These are phyloP conservation scores for Campoletis sonorensis DNA, from an alignment of 1,140 invertebrate species.

Conservation along the genomic window DNA sequence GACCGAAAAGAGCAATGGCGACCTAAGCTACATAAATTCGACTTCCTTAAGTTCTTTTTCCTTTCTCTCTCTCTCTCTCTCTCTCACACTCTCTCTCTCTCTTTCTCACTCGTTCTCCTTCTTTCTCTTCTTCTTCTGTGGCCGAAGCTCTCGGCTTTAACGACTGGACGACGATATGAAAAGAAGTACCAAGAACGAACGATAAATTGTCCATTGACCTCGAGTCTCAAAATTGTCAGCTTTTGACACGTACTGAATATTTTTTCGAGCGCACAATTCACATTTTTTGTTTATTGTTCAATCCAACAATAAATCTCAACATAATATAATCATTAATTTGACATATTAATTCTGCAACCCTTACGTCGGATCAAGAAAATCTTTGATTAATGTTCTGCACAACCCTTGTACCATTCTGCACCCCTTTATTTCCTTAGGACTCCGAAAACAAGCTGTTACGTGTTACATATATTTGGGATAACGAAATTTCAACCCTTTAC, in stretches of 20 bases:
- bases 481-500: too few species aligned
- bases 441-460: too few species aligned
- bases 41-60: background rate
- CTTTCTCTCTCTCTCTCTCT: background rate
- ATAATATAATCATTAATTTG: too few species aligned
- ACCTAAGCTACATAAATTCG: slow-evolving; percentile 13
- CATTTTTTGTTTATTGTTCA: too few species aligned
- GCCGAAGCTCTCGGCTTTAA: slow-evolving; percentile 1
- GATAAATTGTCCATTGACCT: background rate
- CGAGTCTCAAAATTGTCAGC: background rate
- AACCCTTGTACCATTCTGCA: too few species aligned
- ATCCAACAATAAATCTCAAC: too few species aligned
- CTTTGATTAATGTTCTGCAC: too few species aligned
- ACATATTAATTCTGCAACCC: too few species aligned
- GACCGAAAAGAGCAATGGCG: slow-evolving; percentile 21
- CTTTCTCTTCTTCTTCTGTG: background rate
- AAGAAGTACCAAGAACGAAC: background rate
- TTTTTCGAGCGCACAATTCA: too few species aligned
- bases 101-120: background rate
- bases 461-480: too few species aligned
- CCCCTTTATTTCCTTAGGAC: too few species aligned
- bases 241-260: background rate
- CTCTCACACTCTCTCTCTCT: background rate
- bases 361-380: too few species aligned
- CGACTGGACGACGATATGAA: slow-evolving; percentile 9